These are phyloP conservation scores for Lacanobia wlatinum DNA, from an alignment of 2,888 invertebrate species.

Conservation along the genomic window DNA sequence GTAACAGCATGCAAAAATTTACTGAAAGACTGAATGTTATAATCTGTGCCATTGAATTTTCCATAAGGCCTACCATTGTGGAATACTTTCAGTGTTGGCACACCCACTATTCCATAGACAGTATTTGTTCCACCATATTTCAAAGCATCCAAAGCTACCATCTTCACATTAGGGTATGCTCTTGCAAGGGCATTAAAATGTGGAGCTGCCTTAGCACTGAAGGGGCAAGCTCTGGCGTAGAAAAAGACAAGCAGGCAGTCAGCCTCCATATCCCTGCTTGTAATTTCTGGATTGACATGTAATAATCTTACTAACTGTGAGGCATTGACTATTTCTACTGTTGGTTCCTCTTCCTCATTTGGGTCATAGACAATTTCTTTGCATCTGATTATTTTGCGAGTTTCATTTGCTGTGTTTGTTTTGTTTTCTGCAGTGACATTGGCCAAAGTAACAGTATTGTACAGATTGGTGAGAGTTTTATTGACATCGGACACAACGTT, in stretches of 20 bases:
- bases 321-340: conserved; percentile 93
- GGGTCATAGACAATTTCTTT: conserved; percentile 82
- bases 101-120: conserved; percentile 97
- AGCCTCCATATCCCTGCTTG: conserved; percentile 91
- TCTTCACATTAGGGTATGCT: conserved; percentile 96
- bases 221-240: conserved; percentile 97
- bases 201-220: conserved; percentile 97
- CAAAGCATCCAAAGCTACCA: conserved; percentile 97
- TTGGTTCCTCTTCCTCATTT: conserved; percentile 79
- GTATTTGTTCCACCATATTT: conserved; percentile 96
- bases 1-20: conserved; percentile 95
- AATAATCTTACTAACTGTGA: conserved; percentile 93
- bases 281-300: conserved; percentile 92
- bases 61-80: conserved; percentile 96
- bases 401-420: conserved; percentile 82
- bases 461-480: conserved; percentile 85
- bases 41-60: conserved; percentile 95
- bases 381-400: conserved; percentile 85
- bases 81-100: conserved; percentile 96
- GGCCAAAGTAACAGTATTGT: conserved; percentile 86
- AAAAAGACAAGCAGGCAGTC: conserved; percentile 96
- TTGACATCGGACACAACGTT: conserved; percentile 87
- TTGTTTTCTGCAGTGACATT: conserved; percentile 84
- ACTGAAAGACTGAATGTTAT: conserved; percentile 94
- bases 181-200: conserved; percentile 97